Evolutionary conservation across 2,888 invertebrate genomes (phyloP).

Genomic region (Drosophila nr. perissopoda): DNA sequence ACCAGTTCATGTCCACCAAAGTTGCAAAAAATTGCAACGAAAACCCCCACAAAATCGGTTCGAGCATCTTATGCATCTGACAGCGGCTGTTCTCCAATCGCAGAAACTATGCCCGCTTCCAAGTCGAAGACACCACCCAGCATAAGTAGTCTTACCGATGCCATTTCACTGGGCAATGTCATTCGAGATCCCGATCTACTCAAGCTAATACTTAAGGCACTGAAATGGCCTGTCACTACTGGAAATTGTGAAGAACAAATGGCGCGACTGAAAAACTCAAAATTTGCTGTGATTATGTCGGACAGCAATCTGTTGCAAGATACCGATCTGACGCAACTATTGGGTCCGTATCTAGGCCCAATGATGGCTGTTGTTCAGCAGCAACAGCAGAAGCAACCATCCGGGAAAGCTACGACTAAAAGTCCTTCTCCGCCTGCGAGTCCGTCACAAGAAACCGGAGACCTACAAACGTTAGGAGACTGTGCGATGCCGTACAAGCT

Average conservation of each 20-base stretch:
- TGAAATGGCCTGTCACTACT: conserved; percentile 83
- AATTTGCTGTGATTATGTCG: conserved; percentile 83
- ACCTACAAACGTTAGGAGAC: conserved; percentile 44
- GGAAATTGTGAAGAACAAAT: conserved; percentile 82
- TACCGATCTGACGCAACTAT: conserved; percentile 83
- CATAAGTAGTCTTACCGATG: conserved; percentile 72
- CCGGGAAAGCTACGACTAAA: conserved; percentile 8
- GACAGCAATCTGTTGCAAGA: conserved; percentile 83
- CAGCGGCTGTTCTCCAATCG: conserved; percentile 7
- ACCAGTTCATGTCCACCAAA: conserved; percentile 38
- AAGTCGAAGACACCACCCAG: conserved; percentile 44
- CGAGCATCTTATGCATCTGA: conserved; percentile 3
- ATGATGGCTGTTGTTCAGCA: conserved; percentile 72
- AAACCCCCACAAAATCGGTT: conserved; percentile 14
- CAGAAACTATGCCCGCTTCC: conserved; percentile 26
- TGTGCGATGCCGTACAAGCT: conserved; percentile 82
- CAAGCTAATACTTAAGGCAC: conserved; percentile 83
- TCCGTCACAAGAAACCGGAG: conserved; percentile 40
- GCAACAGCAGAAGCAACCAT: conserved; percentile 59
- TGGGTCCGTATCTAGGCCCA: conserved; percentile 82
- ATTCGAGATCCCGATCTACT: conserved; percentile 84
- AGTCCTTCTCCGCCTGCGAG: conserved; percentile 29
- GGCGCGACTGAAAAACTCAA: conserved; percentile 79
- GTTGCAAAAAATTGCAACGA: conserved; percentile 34
- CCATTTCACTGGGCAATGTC: conserved; percentile 82